Conservation (phyloP, 2,888 invertebrate species). For the Atethmia centrago region DNA sequence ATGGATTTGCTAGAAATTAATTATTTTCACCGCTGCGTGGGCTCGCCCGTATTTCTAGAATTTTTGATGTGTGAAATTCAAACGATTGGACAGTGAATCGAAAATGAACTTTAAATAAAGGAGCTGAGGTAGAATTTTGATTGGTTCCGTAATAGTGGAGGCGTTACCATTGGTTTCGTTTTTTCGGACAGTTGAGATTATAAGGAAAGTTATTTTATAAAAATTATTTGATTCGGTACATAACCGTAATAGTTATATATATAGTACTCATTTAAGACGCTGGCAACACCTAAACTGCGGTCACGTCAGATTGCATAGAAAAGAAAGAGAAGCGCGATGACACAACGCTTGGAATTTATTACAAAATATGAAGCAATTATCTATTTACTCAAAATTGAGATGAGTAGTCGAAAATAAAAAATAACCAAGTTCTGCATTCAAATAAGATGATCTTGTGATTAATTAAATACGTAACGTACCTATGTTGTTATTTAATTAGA, state of each 20-base stretch:
- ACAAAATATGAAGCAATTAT: too few relatives aligned
- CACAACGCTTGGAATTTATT: too few relatives aligned
- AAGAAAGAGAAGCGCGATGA: too few relatives aligned
- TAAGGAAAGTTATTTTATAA: slow-evolving; percentile 34
- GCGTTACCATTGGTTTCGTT: slow-evolving; percentile 54
- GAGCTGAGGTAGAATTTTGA: slow-evolving; percentile 52
- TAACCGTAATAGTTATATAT: neutral
- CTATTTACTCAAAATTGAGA: too few relatives aligned
- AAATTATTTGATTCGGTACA: neutral
- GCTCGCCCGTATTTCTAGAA: slow-evolving; percentile 74
- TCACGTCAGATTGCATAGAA: too few relatives aligned
- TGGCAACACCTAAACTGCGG: too few relatives aligned
- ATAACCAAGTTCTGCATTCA: too few relatives aligned
- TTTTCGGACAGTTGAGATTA: slow-evolving; percentile 31
- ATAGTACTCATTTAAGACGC: too few relatives aligned
- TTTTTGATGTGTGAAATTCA: slow-evolving; percentile 81
- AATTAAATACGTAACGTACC: too few relatives aligned
- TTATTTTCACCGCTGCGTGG: slow-evolving; percentile 79
- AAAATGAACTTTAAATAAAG: slow-evolving; percentile 59
- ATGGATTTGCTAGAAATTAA: slow-evolving; percentile 84
- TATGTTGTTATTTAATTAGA: too few relatives aligned
- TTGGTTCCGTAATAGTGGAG: slow-evolving; percentile 24
- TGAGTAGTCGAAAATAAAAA: too few relatives aligned
- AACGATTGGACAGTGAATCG: slow-evolving; percentile 48
- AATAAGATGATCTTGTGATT: too few relatives aligned